phyloP scores from a whole-genome alignment of 2,113 vertebrate species.

The Myotis davidii region DNA sequence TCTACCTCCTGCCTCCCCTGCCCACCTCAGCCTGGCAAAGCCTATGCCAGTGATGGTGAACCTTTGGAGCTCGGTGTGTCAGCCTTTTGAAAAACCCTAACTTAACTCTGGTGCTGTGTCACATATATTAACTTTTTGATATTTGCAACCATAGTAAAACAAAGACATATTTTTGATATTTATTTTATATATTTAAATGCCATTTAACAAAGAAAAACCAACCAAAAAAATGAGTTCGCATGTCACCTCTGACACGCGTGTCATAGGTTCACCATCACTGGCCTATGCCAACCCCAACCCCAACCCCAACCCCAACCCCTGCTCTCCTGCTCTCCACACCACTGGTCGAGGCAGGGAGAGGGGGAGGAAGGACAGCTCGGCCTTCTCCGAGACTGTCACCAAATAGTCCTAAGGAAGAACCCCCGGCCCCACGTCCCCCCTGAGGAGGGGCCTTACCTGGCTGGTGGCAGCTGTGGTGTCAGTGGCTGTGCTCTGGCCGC shows the following conservation, averaged over 20 bases:
- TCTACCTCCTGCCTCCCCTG: not conserved
- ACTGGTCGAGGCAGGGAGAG: too few species aligned
- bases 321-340: not conserved
- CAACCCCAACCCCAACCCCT: not conserved
- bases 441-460: conserved; percentile 76
- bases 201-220: too few species aligned
- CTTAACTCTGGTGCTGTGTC: too few species aligned
- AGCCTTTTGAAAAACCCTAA: too few species aligned
- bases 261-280: too few species aligned
- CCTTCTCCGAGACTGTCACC: not conserved
- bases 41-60: not conserved
- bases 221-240: too few species aligned
- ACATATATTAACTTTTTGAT: too few species aligned
- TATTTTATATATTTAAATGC: too few species aligned
- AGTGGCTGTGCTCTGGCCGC: not conserved
- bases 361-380: not conserved
- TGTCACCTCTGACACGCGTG: too few species aligned
- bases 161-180: too few species aligned
- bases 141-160: too few species aligned
- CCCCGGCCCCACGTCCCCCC: not conserved
- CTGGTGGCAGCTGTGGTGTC: not conserved
- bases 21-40: not conserved
- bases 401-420: not conserved
- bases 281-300: not conserved
- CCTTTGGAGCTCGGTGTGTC: too few species aligned